Conservation (phyloP, 2,113 vertebrate species). For the Menura novaehollandiae region DNA sequence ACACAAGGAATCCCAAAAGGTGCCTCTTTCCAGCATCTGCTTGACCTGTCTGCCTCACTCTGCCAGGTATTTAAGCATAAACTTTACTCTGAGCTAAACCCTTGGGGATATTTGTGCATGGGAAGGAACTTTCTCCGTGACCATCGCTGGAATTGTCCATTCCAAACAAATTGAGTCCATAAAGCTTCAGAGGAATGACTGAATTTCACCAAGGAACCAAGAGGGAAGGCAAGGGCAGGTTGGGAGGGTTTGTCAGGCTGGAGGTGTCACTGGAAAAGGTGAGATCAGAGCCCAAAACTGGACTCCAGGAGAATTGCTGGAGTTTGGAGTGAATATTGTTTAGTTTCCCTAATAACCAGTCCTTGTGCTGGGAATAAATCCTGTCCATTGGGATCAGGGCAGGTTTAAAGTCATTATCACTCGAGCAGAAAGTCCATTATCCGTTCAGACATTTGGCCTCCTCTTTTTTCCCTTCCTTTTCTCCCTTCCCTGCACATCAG, state of each 20-base stretch:
- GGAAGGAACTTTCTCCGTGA: not conserved
- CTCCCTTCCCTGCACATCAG: not conserved
- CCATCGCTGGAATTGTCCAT: not conserved
- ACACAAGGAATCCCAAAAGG: not conserved
- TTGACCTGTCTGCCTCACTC: not conserved
- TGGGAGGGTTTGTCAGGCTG: not conserved
- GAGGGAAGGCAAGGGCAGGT: not conserved
- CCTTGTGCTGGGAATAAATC: not conserved
- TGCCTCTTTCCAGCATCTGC: not conserved
- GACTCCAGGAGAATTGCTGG: not conserved
- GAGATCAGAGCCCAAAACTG: not conserved
- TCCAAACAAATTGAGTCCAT: not conserved
- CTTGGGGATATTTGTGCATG: not conserved
- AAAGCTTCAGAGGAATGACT: accelerated
- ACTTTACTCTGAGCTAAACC: not conserved
- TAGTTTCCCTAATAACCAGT: not conserved
- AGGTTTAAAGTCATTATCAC: not conserved
- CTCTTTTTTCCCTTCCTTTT: not conserved
- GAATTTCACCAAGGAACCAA: not conserved
- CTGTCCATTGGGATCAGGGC: not conserved
- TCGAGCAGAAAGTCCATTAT: not conserved
- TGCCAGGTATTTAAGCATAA: not conserved
- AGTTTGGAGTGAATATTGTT: not conserved
- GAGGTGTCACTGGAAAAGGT: not conserved
- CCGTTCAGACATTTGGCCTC: not conserved